These are phyloP conservation scores for Amorpha juglandis DNA, from an alignment of 2,888 invertebrate genomes.

Conservation along the genomic window DNA sequence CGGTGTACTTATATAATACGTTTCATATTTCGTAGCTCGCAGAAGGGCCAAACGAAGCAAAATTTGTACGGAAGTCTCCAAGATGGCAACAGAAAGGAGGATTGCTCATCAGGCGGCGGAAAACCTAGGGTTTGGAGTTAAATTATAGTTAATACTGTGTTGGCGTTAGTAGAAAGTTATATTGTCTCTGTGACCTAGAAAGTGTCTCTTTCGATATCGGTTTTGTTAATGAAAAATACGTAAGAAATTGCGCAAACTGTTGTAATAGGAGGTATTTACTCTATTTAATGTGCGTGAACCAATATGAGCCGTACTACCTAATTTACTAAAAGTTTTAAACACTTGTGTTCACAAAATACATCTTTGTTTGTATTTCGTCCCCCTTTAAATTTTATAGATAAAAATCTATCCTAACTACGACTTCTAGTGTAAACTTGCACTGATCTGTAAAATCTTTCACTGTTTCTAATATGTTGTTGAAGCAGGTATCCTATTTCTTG, in stretches of 20 bases:
- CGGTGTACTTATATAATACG: conserved; percentile 34
- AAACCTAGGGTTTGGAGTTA: conserved; percentile 69
- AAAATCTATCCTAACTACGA: no score
- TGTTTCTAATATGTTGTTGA: no score
- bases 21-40: conserved; percentile 55
- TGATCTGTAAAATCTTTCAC: no score
- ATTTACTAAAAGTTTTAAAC: no score
- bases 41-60: conserved; percentile 57
- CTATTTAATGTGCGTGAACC: no score
- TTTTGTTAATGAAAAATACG: not conserved
- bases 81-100: conserved; percentile 47
- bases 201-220: not conserved
- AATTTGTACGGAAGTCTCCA: conserved; percentile 55
- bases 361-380: no score
- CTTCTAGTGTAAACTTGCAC: no score
- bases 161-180: conserved; percentile 45
- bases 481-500: no score
- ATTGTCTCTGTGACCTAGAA: not conserved
- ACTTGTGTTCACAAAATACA: no score
- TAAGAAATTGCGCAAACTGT: not conserved
- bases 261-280: not conserved
- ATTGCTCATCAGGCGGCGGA: conserved; percentile 59
- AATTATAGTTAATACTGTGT: conserved; percentile 32
- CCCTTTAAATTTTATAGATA: no score
- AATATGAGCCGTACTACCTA: no score